These are phyloP conservation scores for Gambusia yucatana DNA, from an alignment of 2,797 vertebrate genomes.

Conservation along the genomic window DNA sequence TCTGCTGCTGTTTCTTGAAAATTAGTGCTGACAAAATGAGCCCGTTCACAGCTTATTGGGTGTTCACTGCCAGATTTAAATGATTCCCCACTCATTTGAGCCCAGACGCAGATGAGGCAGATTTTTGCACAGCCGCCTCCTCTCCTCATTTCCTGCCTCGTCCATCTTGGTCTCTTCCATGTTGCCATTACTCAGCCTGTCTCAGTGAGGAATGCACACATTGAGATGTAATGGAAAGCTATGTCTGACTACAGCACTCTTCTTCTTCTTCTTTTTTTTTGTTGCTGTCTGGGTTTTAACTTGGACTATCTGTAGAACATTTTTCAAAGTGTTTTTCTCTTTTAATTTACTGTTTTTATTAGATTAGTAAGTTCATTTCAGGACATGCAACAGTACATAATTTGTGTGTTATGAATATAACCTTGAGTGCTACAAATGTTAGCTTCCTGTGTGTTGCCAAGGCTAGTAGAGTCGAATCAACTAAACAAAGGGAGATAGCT, in stretches of 20 bases:
- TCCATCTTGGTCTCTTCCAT: neutral
- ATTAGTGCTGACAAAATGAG: conserved; percentile 16
- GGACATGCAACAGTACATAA: conserved; percentile 39
- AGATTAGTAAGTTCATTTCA: conserved; percentile 6
- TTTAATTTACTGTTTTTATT: neutral
- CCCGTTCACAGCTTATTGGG: conserved; percentile 16
- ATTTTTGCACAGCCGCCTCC: conserved; percentile 19
- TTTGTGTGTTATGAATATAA: conserved; percentile 16
- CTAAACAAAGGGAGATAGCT: neutral
- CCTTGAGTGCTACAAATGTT: too few species aligned
- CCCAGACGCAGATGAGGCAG: conserved; percentile 25
- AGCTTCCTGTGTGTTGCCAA: neutral
- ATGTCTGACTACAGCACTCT: conserved; percentile 4
- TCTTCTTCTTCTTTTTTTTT: neutral
- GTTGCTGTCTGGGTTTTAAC: neutral
- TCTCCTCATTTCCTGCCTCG: conserved; percentile 14
- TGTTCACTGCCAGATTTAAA: conserved; percentile 5
- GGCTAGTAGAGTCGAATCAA: neutral
- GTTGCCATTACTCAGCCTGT: conserved; percentile 9
- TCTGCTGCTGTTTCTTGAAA: conserved; percentile 13
- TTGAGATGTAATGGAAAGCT: neutral
- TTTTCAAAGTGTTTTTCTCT: conserved; percentile 9
- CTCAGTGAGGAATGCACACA: conserved; percentile 1
- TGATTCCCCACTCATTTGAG: conserved; percentile 5
- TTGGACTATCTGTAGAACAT: conserved; percentile 14